Percentiles rank a stretch among this genome's conserved stretches.
These are phyloP conservation scores for Malacoraja senta DNA, from an alignment of 2,797 vertebrate genomes.

Conservation along the genomic window DNA sequence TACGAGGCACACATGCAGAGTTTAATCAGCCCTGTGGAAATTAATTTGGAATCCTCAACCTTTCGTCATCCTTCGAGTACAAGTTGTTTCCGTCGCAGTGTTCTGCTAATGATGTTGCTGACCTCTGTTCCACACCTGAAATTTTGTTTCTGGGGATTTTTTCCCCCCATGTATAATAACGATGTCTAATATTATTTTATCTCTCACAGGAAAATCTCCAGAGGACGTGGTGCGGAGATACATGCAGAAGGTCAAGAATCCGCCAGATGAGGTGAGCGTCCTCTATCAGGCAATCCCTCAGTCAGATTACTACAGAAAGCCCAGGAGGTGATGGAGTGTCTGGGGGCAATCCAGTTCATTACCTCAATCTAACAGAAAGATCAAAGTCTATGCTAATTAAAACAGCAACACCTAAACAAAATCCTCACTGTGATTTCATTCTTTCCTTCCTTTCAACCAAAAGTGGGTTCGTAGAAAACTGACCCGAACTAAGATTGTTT, in stretches of 20 bases:
- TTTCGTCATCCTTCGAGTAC: not conserved
- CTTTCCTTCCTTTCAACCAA: not conserved
- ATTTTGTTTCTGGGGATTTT: not conserved
- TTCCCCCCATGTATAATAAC: not conserved
- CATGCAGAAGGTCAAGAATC: conserved; percentile 83
- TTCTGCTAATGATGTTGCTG: not conserved
- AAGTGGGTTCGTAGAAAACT: not conserved
- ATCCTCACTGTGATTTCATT: not conserved
- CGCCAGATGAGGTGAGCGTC: conserved; percentile 78
- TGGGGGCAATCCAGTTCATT: not conserved
- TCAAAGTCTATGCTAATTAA: not conserved
- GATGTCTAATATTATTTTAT: conserved; percentile 35
- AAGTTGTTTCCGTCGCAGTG: not conserved
- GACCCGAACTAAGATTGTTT: not conserved
- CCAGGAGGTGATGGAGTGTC: not conserved
- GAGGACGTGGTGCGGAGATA: conserved; percentile 89
- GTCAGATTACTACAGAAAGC: not conserved
- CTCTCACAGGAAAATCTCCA: conserved; percentile 73
- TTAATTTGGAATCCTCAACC: not conserved
- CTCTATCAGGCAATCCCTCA: not conserved
- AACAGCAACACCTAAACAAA: not conserved
- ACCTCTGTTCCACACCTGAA: not conserved
- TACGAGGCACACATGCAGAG: not conserved
- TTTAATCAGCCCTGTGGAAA: not conserved
- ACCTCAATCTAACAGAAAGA: not conserved